Percentiles rank a stretch among this genome's conserved stretches.
Conservation (phyloP, 2,797 vertebrate species). For the Myoxocephalus aenaeus region DNA sequence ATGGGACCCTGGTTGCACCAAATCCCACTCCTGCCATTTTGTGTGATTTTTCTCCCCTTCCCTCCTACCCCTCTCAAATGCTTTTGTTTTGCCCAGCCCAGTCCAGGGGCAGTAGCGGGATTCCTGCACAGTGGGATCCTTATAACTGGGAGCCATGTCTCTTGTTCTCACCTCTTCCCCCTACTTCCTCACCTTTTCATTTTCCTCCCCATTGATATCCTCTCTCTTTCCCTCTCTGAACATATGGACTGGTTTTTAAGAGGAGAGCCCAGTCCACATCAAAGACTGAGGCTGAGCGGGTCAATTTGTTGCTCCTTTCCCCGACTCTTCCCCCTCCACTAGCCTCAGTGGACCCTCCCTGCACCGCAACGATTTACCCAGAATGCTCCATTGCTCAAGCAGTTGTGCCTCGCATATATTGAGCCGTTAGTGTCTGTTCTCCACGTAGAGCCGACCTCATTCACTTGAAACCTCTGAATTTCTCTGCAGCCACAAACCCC, state of each 20-base stretch:
- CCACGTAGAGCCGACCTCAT: constrained; percentile 43
- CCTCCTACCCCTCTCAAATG: constrained; percentile 62
- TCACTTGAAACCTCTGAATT: constrained; percentile 44
- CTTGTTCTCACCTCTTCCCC: constrained; percentile 79
- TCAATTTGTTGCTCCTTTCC: constrained; percentile 82
- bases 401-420: constrained; percentile 50
- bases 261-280: constrained; percentile 72
- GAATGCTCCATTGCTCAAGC: constrained; percentile 55
- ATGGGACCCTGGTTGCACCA: constrained; percentile 86
- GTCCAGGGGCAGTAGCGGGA: constrained; percentile 73
- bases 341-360: constrained; percentile 66
- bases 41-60: constrained; percentile 71
- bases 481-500: constrained; percentile 54
- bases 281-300: constrained; percentile 73
- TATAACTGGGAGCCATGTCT: constrained; percentile 79
- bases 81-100: constrained; percentile 77
- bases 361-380: constrained; percentile 66
- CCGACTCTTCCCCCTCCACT: constrained; percentile 51
- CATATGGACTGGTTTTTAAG: constrained; percentile 73
- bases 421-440: constrained; percentile 54
- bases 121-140: constrained; percentile 81
- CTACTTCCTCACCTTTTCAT: constrained; percentile 75
- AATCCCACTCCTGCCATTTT: constrained; percentile 86
- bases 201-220: constrained; percentile 70
- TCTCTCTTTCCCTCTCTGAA: constrained; percentile 64